These are phyloP conservation scores for Enteromius mattozi DNA, from an alignment of 2,797 vertebrate genomes.

Conservation along the genomic window DNA sequence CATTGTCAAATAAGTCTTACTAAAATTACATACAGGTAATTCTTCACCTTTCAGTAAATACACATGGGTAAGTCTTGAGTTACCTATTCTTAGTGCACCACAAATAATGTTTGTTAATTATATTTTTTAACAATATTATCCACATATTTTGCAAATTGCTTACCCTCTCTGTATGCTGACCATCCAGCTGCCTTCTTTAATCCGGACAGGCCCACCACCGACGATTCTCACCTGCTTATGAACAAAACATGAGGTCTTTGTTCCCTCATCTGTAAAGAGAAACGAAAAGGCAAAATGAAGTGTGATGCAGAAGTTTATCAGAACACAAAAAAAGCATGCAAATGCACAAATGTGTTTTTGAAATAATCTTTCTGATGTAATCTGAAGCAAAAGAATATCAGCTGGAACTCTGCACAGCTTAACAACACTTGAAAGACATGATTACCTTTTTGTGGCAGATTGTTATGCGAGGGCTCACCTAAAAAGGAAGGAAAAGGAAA, in stretches of 20 bases:
- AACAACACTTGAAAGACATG: slow-evolving; percentile 12
- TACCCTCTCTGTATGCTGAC: slow-evolving; percentile 91
- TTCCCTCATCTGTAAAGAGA: slow-evolving; percentile 40
- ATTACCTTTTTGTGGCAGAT: slow-evolving; percentile 59
- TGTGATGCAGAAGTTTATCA: background rate
- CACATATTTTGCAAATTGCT: background rate
- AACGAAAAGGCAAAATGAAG: background rate
- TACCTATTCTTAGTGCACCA: slow-evolving; percentile 11
- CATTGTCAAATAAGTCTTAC: background rate
- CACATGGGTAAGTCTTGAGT: background rate
- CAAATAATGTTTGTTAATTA: background rate
- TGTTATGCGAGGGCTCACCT: slow-evolving; percentile 59
- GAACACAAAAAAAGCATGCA: background rate
- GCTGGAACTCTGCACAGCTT: background rate
- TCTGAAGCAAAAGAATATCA: background rate
- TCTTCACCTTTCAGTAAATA: background rate
- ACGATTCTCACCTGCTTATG: slow-evolving; percentile 87
- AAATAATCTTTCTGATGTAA: background rate
- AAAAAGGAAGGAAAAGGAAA: slow-evolving; percentile 44
- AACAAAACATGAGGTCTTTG: slow-evolving; percentile 73
- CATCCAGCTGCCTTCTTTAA: slow-evolving; percentile 93
- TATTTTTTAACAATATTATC: background rate
- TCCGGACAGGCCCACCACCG: slow-evolving; percentile 88
- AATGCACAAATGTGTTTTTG: background rate
- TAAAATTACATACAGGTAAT: background rate